Evolutionary conservation across 37 sponge, comb jelly and placozoan genomes (phyloP), one percentile per base, ranked within the genome.

Genomic region (Hormiphora californensis): DNA sequence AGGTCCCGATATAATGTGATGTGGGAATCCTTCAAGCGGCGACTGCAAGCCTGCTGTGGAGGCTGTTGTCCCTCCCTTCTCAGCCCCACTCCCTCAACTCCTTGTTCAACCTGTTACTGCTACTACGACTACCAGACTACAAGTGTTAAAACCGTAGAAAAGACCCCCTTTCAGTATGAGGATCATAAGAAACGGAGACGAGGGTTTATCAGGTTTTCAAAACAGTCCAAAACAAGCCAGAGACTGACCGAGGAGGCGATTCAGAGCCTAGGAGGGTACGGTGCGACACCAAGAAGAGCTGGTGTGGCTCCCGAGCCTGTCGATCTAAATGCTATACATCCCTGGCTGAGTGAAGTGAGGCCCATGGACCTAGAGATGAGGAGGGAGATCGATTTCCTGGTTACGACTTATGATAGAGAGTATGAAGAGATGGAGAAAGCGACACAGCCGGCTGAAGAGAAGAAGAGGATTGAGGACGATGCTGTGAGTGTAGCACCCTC

Each of bases 51-150:
- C n/a, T n/a, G n/a, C n/a, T n/a, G n/a, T n/a, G n/a, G n/a, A n/a
- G n/a, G 17, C 61, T 57, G 61, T 30, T 57, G 61, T 12, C 61
- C 61, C 23, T 28, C 61, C 61, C 61, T 57, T 23, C 5, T 57
- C 61, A 57, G 61, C 9, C n/a, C 61, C n/a, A 23, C 61, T 4
- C 5, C 61, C 27, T 30, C 23, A 5, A 4, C n/a, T 57, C 61
- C 61, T 12, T 57, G 61, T 12, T 57, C 61, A 23, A 57, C 30
- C 23, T 23, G 61, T 57, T 57, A 57, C n/a, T 57, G 27, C 61
- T 57, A 57, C 61, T 57, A 57, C 27, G 61, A 57, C n/a, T 57
- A 57, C n/a, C 61, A 57, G n/a, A 28, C 61, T 4, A 30, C 61
- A 23, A 5, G 61, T 19, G 27, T 57, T 15, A 30, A 57, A 12